Evolutionary conservation across 2,113 vertebrate genomes (phyloP).

Genomic region (Notarius quadriscutis): DNA sequence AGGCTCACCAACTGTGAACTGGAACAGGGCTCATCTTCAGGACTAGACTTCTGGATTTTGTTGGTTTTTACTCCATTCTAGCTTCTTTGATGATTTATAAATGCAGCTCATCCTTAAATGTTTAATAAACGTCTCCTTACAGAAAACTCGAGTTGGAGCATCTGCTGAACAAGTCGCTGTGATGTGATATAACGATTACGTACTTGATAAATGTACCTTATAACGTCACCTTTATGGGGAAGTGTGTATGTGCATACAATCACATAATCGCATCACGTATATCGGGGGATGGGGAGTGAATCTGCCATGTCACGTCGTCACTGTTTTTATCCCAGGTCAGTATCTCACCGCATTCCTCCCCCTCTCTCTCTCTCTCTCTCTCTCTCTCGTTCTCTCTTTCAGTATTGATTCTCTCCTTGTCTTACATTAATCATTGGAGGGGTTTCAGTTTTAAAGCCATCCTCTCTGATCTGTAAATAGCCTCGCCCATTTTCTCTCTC

Average conservation of each 20-base stretch:
- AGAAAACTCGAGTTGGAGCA: too few species aligned
- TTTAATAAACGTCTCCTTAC: not conserved
- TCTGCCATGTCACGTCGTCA: not conserved
- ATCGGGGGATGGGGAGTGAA: not conserved
- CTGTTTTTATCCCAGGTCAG: slow-evolving; percentile 27
- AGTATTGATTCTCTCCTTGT: slow-evolving; percentile 73
- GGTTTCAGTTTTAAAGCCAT: slow-evolving; percentile 37
- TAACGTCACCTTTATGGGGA: not conserved
- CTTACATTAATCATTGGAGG: slow-evolving; percentile 51
- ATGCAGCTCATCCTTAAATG: not conserved
- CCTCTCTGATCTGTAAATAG: slow-evolving; percentile 65
- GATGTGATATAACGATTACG: not conserved
- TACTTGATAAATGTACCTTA: not conserved
- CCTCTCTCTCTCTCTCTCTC: slow-evolving; percentile 22
- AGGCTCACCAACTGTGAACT: not conserved
- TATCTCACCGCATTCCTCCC: slow-evolving; percentile 26
- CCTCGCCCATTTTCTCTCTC: slow-evolving; percentile 33
- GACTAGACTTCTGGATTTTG: not conserved
- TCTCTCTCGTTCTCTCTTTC: slow-evolving; percentile 34
- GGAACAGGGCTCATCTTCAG: not conserved
- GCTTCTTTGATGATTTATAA: not conserved
- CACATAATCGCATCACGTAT: not conserved
- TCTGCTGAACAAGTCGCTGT: not conserved
- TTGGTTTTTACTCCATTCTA: not conserved
- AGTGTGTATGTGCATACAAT: not conserved